Evolutionary conservation across 2,113 vertebrate species (phyloP).

Genomic region (Zosterops japonicus): DNA sequence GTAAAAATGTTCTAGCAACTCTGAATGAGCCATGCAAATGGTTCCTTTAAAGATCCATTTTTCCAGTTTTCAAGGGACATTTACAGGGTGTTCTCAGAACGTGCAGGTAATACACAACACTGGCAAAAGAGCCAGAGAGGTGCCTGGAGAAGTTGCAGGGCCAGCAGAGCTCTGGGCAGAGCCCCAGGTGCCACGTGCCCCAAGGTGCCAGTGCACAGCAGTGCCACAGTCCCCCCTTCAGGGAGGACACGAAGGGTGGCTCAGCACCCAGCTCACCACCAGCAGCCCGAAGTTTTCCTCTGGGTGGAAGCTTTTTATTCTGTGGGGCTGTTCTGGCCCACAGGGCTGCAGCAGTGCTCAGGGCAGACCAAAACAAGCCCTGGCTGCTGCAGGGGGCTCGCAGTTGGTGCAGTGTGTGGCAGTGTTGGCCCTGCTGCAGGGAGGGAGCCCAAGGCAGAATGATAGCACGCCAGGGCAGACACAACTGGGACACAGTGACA

Average conservation of each 20-base stretch:
- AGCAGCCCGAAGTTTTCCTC: no score
- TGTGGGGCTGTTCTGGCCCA: accelerated
- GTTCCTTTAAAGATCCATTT: not conserved
- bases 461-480: slow-evolving; percentile 24
- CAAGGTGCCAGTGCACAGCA: not conserved
- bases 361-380: not conserved
- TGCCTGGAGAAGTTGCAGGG: not conserved
- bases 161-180: accelerated
- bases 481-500: slow-evolving; percentile 38
- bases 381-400: accelerated
- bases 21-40: not conserved
- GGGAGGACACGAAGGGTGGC: no score
- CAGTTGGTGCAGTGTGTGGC: not conserved
- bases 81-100: not conserved
- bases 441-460: not conserved
- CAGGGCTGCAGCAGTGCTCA: accelerated
- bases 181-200: not conserved
- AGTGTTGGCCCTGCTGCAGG: not conserved
- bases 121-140: not conserved
- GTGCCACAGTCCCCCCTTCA: accelerated
- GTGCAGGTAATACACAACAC: not conserved
- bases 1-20: not conserved
- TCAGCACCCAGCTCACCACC: no score
- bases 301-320: accelerated
- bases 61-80: not conserved